Base-by-base conservation (phyloP, 2,797 vertebrate genomes). In the Enteromius fasciolatus region DNA sequence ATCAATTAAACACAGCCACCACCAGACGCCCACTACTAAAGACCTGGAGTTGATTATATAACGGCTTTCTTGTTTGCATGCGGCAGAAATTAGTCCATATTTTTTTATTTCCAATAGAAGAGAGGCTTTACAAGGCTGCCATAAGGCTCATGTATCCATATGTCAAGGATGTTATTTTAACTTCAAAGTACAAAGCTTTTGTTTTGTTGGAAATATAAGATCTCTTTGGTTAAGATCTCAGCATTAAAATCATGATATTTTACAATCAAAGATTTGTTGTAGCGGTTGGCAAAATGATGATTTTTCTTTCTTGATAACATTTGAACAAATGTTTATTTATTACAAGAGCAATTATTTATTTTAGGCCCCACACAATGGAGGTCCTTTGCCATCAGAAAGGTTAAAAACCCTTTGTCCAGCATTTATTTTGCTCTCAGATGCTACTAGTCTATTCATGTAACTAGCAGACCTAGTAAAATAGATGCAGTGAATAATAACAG, bases 1-100 rank as follows among this genome's bases (percentile, higher is more conserved):
- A 84, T 88, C 86, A 87, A 86, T 87, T 88, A 88, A 82, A 84
- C 57, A 76, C 84, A 72, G 68, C 76, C 64, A 80, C 23, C 18
- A 80, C 28, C n/a, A 80, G 73, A 83, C 83, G 74, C 83, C 85
- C 77, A 86, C 75, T 48, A 63, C 78, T 69, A 77, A 85, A 85
- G 83, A 78, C 81, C 48, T 46, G 68, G 39, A 73, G 33, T 12
- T 73, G 72, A 83, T 86, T 85, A 85, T 78, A 81, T 83, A 82
- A 85, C 70, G 8, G 17, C 39, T 80, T 87, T 77, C 83, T 85
- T 83, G 73, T 83, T 80, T 83, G 61, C 36, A 50, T 28, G 39
- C 44, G 11, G 72, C 18, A 81, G 39, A 81, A 81, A 80, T 68
- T 18, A 64, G 59, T 83, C 20, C 70, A 74, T 73, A 74, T 78